phyloP scores from a whole-genome alignment of 1,140 invertebrate genomes.

The Portunus trituberculatus region DNA sequence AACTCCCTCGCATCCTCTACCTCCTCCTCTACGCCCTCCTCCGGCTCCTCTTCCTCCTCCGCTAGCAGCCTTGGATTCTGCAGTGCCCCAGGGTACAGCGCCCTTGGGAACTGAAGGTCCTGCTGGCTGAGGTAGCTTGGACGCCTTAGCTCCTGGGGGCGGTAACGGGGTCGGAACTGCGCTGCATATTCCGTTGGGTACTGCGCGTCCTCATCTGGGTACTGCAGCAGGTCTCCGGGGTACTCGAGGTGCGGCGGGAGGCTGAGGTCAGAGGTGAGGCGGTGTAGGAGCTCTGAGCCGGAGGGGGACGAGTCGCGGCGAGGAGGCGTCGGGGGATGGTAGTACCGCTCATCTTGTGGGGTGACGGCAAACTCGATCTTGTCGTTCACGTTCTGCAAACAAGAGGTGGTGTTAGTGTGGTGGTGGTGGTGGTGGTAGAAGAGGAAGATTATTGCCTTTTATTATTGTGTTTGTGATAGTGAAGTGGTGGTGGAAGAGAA shows the following conservation, averaged over 20 bases:
- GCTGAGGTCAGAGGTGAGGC: conserved; percentile 24
- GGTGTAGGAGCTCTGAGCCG: background rate
- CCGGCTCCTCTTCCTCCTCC: background rate
- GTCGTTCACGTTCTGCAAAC: conserved; percentile 20
- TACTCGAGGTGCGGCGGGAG: conserved; percentile 25
- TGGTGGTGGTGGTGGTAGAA: background rate
- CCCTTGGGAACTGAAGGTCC: background rate
- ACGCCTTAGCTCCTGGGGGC: background rate
- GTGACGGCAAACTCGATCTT: conserved; percentile 47
- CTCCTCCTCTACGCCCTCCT: background rate
- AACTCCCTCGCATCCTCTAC: background rate
- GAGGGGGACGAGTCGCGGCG: background rate
- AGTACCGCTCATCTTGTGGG: conserved; percentile 30
- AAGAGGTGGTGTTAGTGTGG: background rate
- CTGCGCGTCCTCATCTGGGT: conserved; percentile 26
- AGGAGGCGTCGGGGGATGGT: background rate
- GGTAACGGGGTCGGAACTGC: background rate
- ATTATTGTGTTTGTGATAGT: background rate
- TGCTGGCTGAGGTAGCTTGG: conserved; percentile 3
- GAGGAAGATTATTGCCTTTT: background rate
- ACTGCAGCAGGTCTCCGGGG: conserved; percentile 30
- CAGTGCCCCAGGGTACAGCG: background rate
- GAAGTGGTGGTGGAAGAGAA: background rate
- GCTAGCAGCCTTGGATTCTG: background rate
- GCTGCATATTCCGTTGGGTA: background rate